A percentile compares a stretch with the other conserved stretches of the same genome.
phyloP scores from a whole-genome alignment of 2,888 invertebrate genomes.

The Incurvaria masculella region DNA sequence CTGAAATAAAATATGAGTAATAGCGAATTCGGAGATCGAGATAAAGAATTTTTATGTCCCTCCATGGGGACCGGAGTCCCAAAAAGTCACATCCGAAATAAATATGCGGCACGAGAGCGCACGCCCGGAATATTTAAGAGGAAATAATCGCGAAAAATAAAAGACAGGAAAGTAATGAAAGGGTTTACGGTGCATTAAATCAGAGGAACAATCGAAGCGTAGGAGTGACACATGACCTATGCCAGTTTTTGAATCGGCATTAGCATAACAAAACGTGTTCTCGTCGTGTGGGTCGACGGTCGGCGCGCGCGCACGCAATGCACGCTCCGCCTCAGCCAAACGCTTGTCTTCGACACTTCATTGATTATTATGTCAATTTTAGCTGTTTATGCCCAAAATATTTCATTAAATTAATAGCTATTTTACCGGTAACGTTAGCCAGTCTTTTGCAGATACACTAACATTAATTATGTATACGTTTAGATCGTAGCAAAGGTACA shows the following conservation, averaged over 20 bases:
- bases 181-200: background rate
- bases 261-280: background rate
- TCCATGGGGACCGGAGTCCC: background rate
- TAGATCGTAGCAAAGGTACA: too few species aligned
- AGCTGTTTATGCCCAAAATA: too few species aligned
- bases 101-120: background rate
- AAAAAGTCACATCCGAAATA: background rate
- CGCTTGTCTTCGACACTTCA: too few species aligned
- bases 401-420: too few species aligned
- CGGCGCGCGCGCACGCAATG: conserved; percentile 16
- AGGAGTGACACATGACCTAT: background rate
- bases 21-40: background rate
- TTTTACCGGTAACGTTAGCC: too few species aligned
- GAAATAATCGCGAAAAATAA: background rate
- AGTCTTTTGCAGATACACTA: too few species aligned
- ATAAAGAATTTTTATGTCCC: background rate
- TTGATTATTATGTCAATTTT: too few species aligned
- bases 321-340: too few species aligned
- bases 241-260: background rate
- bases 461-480: too few species aligned
- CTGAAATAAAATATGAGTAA: background rate
- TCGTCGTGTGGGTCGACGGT: too few species aligned
- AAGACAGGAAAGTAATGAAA: background rate
- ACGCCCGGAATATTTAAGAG: background rate
- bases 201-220: background rate